Conservation (phyloP, 2,888 invertebrate species). For the Morpho achilles region DNA sequence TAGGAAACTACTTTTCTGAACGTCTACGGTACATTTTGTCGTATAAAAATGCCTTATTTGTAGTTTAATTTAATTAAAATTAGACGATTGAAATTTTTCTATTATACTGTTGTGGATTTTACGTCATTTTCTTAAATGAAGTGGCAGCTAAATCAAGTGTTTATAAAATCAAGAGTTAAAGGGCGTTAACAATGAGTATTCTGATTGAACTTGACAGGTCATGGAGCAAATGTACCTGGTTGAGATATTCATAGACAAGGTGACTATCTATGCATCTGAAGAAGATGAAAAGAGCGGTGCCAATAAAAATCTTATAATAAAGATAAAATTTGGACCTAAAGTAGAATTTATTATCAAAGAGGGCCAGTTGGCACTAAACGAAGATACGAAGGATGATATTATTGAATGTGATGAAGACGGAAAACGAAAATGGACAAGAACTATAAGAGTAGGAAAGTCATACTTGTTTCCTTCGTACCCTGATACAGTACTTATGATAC, state of each 20-base stretch:
- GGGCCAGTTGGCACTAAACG: conserved; percentile 54
- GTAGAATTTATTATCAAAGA: conserved; percentile 71
- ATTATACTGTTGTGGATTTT: too few species aligned
- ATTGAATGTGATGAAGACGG: conserved; percentile 52
- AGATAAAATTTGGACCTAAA: conserved; percentile 70
- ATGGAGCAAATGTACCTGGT: conserved; percentile 79
- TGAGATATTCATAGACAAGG: conserved; percentile 77
- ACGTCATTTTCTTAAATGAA: too few species aligned
- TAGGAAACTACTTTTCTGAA: not conserved
- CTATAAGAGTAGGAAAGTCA: conserved; percentile 74
- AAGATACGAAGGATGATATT: conserved; percentile 48
- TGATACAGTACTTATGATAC: conserved; percentile 58
- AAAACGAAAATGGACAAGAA: conserved; percentile 54
- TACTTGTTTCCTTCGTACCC: conserved; percentile 72
- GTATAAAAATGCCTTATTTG: too few species aligned
- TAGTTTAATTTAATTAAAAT: too few species aligned
- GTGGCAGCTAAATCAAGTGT: not conserved
- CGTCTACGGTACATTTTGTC: not conserved
- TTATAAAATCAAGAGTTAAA: too few species aligned
- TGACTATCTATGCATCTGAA: conserved; percentile 55
- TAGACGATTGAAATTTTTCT: too few species aligned
- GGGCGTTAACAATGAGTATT: conserved; percentile 27
- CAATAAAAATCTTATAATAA: conserved; percentile 65
- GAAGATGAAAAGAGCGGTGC: conserved; percentile 47
- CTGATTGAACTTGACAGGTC: conserved; percentile 70